Conservation (phyloP, 2,797 vertebrate genomes). For the Protonibea diacanthus region DNA sequence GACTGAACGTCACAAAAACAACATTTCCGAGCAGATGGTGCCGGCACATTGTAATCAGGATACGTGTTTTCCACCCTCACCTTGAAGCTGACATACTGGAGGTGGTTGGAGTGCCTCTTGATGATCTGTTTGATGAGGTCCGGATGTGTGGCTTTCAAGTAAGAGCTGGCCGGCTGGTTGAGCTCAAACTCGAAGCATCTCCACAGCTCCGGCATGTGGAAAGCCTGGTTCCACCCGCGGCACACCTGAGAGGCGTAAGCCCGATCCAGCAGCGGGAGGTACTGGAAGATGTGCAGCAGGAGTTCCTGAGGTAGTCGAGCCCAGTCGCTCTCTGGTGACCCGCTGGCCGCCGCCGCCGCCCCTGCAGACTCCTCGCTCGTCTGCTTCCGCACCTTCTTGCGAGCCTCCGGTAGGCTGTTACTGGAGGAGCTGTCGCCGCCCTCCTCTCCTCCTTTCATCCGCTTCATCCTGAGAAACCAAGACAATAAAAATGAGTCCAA, state of each 20-base stretch:
- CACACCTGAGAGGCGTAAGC: conserved; percentile 97
- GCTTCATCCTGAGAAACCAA: conserved; percentile 89
- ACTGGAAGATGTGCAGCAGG: conserved; percentile 95
- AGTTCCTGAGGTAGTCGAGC: conserved; percentile 93
- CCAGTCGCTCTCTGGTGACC: conserved; percentile 83
- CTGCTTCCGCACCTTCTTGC: conserved; percentile 86
- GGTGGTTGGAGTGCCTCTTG: conserved; percentile 96
- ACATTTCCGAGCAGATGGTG: not conserved
- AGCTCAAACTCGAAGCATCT: conserved; percentile 98
- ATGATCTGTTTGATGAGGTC: conserved; percentile 99
- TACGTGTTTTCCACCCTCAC: conserved; percentile 72
- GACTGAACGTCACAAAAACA: not conserved
- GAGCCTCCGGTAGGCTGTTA: conserved; percentile 75
- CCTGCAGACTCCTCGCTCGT: conserved; percentile 46
- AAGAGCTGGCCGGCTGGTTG: conserved; percentile 96
- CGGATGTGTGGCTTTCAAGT: conserved; percentile 96
- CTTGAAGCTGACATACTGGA: conserved; percentile 99
- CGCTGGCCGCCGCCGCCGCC: not conserved
- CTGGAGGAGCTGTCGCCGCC: conserved; percentile 78
- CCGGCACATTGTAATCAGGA: not conserved
- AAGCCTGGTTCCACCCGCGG: conserved; percentile 94
- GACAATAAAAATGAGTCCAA: not conserved
- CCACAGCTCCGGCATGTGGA: conserved; percentile 99
- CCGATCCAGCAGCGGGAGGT: conserved; percentile 94
- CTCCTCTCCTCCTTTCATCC: conserved; percentile 87